Base-by-base conservation (phyloP, 1,140 invertebrate species). In the Drosophila sp. region DNA sequence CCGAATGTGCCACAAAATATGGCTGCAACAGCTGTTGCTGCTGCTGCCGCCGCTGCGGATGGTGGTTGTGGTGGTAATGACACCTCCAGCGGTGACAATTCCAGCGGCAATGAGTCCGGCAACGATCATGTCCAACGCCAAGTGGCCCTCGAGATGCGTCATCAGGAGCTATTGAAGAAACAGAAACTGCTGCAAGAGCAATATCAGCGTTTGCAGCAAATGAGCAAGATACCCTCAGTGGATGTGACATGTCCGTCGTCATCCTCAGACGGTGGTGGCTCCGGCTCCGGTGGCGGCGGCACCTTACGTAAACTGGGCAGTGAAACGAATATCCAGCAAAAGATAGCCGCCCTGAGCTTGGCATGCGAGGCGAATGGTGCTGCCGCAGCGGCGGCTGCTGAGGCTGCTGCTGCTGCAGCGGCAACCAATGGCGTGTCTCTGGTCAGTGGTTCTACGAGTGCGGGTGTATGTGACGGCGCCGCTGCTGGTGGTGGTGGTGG, bases 101-200 rank as follows among this genome's bases (percentile, higher is more conserved):
- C 91, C 1, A 92, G 91, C 57, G 90, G 91, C 64, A 92, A 95
- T 79, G 96, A 96, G 91, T 96, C 95, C 70, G 94, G 96, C n/a
- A 96, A 96, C 80, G 94, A 94, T 54, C 83, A 91, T 55, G 80
- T 72, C 2, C 92, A 92, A 44, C 93, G 96, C 0, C 96, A 97
- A 84, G 95, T 96, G 65, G 94, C 95, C 32, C 93, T 98, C 2
- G 97, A 97, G 89, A 95, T 96, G 77, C 94, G 97, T 1, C 97
- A 98, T 84, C 96, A 97, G 87, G 97, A 98, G 81, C 92, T 98
- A 1, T 89, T 98, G 2, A 94, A 96, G 58, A 97, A 97, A 83
- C 97, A 98, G 81, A 96, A 95, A 67, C 95, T 96, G 3, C 92
- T 98, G 1, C 97, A 98, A 81, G 97, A 98, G 74, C 97, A 98